Conservation (phyloP, 2,888 invertebrate species). For the Aproaerema taeniolella region DNA sequence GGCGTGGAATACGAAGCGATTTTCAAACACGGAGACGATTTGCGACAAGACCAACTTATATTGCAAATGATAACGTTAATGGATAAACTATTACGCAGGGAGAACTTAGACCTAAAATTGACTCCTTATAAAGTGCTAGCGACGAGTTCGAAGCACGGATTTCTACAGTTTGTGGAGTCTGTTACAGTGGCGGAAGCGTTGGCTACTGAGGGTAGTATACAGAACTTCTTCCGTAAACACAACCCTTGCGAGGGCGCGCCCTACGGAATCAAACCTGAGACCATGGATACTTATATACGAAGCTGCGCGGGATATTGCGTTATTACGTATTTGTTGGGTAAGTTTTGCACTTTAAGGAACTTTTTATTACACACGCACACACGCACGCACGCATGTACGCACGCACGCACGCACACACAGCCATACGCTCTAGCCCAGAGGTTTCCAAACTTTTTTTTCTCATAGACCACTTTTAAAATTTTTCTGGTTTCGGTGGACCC, state of each 20-base stretch:
- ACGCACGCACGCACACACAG: too few species aligned
- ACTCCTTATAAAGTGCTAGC: constrained; percentile 94
- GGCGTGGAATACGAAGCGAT: constrained; percentile 94
- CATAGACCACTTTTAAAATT: too few species aligned
- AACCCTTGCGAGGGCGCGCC: constrained; percentile 92
- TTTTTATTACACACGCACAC: too few species aligned
- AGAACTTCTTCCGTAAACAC: constrained; percentile 94
- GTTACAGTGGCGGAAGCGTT: constrained; percentile 94
- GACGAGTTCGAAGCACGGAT: constrained; percentile 96
- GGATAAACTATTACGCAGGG: constrained; percentile 95
- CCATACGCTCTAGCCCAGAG: too few species aligned
- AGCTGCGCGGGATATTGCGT: constrained; percentile 99
- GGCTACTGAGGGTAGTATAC: constrained; percentile 91
- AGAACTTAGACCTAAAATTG: constrained; percentile 96
- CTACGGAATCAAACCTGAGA: constrained; percentile 93
- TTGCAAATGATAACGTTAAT: constrained; percentile 98
- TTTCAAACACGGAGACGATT: constrained; percentile 98
- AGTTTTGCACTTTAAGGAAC: constrained; percentile 27
- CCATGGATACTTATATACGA: constrained; percentile 98
- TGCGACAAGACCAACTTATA: constrained; percentile 97
- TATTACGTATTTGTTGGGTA: constrained; percentile 94
- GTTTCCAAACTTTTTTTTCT: too few species aligned
- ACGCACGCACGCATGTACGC: too few species aligned
- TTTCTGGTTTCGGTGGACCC: too few species aligned
- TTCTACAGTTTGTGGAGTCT: constrained; percentile 97